These are phyloP conservation scores for Lycaena phlaeas DNA, from an alignment of 2,888 invertebrate species.

Conservation along the genomic window DNA sequence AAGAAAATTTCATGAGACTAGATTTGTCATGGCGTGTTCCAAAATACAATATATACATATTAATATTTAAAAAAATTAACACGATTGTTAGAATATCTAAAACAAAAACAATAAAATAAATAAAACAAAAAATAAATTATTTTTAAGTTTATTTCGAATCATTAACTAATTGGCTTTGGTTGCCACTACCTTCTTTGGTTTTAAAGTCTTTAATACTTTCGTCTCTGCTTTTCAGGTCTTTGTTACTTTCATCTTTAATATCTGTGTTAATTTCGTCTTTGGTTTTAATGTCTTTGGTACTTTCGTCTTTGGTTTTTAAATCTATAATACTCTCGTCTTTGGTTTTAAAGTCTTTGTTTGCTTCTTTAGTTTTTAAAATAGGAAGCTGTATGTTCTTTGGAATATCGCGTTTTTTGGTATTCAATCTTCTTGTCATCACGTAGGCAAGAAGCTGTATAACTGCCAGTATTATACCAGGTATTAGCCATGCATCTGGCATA, in stretches of 20 bases:
- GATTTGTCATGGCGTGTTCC: no score
- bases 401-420: slow-evolving; percentile 10
- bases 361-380: slow-evolving; percentile 5
- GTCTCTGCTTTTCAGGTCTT: slow-evolving; percentile 16
- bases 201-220: slow-evolving; percentile 3
- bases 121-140: neutral
- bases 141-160: neutral
- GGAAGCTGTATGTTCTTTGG: slow-evolving; percentile 16
- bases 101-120: neutral
- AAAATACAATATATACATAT: no score
- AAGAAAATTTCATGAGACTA: no score
- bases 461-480: slow-evolving; percentile 46
- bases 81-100: no score
- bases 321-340: no score
- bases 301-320: slow-evolving; percentile 18
- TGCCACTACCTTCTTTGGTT: neutral
- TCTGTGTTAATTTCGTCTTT: neutral
- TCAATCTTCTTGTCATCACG: slow-evolving; percentile 37
- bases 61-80: no score
- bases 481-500: slow-evolving; percentile 54
- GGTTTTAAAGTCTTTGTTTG: no score
- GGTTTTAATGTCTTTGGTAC: neutral
- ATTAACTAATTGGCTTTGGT: neutral
- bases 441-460: slow-evolving; percentile 46
- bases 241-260: no score